Conservation (phyloP, 2,797 vertebrate genomes). For the Diglossa cyanea region DNA sequence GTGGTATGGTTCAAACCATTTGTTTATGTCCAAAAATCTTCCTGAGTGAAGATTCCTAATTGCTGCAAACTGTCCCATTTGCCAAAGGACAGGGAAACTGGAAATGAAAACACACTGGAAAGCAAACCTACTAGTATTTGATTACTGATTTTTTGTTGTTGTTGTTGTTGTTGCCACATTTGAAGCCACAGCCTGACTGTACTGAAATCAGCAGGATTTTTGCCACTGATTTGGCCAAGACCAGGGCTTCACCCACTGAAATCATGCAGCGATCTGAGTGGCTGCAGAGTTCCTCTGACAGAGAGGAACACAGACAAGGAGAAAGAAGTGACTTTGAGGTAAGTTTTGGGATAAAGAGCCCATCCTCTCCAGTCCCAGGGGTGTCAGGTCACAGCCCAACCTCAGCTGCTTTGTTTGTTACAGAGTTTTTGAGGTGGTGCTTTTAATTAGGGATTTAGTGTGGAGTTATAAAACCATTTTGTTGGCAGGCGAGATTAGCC, state of each 20-base stretch:
- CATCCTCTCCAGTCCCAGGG: rapidly evolving
- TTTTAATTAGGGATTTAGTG: conserved; percentile 32
- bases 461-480: conserved; percentile 3
- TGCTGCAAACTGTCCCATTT: neutral
- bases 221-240: neutral
- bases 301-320: neutral
- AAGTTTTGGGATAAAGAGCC: neutral
- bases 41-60: neutral
- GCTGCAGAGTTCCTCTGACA: neutral
- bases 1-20: neutral
- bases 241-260: neutral
- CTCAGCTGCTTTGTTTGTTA: neutral
- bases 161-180: neutral
- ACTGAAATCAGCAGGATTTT: neutral
- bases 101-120: neutral
- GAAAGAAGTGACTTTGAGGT: neutral
- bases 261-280: too few species aligned
- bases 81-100: neutral
- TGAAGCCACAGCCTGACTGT: neutral
- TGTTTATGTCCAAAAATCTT: neutral
- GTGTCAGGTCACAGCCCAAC: neutral
- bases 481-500: neutral
- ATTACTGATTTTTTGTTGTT: neutral
- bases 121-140: neutral
- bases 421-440: neutral